Percentiles rank a stretch among this genome's conserved stretches.
Evolutionary conservation across 2,888 invertebrate genomes (phyloP).

Genomic region (Phortica okadai): DNA sequence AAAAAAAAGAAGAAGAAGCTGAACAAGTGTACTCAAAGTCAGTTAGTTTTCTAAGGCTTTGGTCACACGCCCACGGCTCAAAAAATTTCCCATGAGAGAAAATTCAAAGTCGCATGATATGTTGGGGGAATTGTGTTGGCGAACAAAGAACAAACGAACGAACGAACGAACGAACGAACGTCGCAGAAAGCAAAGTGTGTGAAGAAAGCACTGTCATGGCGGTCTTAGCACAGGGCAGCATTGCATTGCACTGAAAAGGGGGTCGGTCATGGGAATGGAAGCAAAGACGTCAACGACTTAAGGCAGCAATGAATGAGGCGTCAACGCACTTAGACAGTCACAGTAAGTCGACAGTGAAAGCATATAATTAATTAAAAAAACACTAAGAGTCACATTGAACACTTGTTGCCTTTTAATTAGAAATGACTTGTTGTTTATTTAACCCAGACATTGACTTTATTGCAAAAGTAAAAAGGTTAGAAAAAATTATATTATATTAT

Average conservation of each 20-base stretch:
- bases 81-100: constrained; percentile 25
- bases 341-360: background rate
- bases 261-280: constrained; percentile 9
- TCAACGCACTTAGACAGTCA: background rate
- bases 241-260: background rate
- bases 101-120: background rate
- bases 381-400: background rate
- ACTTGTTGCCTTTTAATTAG: background rate
- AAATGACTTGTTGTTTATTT: background rate
- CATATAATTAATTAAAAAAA: background rate
- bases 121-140: constrained; percentile 11
- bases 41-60: too few species aligned
- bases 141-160: constrained; percentile 4
- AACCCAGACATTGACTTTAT: constrained; percentile 6
- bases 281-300: background rate
- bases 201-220: background rate
- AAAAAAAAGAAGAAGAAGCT: too few species aligned
- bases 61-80: constrained; percentile 20
- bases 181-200: background rate
- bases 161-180: background rate
- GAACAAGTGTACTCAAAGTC: too few species aligned
- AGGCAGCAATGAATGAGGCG: background rate
- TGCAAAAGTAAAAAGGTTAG: background rate
- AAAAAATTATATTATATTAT: too few species aligned
- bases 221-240: background rate